These are phyloP conservation scores for Phylloscopus collybita DNA, from an alignment of 2,797 vertebrate genomes.

Conservation along the genomic window DNA sequence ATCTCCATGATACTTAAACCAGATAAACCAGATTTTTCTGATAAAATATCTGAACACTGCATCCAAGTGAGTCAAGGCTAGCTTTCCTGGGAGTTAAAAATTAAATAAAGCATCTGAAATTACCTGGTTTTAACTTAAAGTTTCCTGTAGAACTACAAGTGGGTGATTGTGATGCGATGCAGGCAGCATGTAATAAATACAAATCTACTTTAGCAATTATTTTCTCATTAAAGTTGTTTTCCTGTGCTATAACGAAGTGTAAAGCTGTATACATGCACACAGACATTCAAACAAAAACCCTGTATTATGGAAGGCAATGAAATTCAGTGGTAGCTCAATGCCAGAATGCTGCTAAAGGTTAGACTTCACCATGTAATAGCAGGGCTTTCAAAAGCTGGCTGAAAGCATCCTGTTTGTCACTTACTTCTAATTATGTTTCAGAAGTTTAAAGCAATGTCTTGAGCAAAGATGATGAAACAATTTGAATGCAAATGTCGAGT, in stretches of 20 bases:
- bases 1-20: not conserved
- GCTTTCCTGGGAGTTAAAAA: not conserved
- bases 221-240: slow-evolving; percentile 1
- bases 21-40: not conserved
- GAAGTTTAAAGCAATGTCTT: not conserved
- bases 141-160: not conserved
- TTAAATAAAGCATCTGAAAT: not conserved
- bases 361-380: not conserved
- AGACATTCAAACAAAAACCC: not conserved
- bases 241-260: not conserved
- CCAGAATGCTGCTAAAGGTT: not conserved
- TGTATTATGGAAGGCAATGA: not conserved
- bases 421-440: not conserved
- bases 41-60: not conserved
- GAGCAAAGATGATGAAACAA: not conserved
- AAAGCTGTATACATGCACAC: not conserved
- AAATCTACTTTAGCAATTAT: not conserved
- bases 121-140: not conserved
- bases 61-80: not conserved
- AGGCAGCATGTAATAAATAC: not conserved
- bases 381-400: not conserved
- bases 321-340: not conserved
- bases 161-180: not conserved
- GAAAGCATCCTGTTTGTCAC: not conserved
- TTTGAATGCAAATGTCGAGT: not conserved